Percentiles rank a stretch among this genome's conserved stretches.
These are phyloP conservation scores for Lepidocolaptes lacrymiger DNA, from an alignment of 2,797 vertebrate species.

Conservation along the genomic window DNA sequence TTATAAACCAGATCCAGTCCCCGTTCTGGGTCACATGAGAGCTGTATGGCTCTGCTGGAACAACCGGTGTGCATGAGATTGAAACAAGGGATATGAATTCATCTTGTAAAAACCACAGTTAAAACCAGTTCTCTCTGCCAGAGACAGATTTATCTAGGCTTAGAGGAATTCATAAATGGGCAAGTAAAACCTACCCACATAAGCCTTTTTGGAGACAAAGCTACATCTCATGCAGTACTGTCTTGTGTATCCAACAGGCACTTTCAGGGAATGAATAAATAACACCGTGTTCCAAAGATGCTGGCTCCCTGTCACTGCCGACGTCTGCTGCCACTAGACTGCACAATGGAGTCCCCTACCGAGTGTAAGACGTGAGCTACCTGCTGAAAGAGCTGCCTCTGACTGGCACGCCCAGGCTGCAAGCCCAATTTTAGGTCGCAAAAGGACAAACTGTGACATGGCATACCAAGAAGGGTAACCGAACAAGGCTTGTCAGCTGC, in stretches of 20 bases:
- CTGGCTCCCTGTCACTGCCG: neutral
- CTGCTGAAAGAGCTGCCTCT: neutral
- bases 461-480: neutral
- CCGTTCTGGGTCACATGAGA: neutral
- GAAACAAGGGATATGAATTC: neutral
- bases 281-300: neutral
- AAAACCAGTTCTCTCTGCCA: constrained; percentile 22
- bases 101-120: neutral
- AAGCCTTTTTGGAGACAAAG: neutral
- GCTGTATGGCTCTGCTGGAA: neutral
- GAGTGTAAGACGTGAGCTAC: neutral
- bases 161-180: constrained; percentile 40
- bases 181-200: neutral
- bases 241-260: neutral
- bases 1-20: neutral
- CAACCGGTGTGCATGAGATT: fast-evolving
- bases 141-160: constrained; percentile 17
- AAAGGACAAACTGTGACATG: neutral
- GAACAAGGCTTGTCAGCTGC: neutral
- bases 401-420: neutral
- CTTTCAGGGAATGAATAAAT: neutral
- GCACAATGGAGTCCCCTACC: neutral
- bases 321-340: neutral
- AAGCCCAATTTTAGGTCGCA: neutral
- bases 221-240: fast-evolving